These are phyloP conservation scores for Iphiclides podalirius DNA, from an alignment of 2,888 invertebrate species.

Conservation along the genomic window DNA sequence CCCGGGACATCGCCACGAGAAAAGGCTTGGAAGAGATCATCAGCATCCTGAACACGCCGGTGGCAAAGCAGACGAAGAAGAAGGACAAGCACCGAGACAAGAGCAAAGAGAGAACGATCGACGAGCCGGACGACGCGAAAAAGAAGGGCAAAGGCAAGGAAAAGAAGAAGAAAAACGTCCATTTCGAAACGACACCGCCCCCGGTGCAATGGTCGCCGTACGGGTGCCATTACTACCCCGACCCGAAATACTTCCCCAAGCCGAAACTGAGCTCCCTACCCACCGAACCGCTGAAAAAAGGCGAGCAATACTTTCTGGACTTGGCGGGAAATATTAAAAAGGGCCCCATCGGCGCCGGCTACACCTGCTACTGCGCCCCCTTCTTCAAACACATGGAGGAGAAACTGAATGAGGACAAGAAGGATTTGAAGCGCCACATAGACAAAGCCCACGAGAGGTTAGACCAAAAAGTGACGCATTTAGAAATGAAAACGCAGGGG, in stretches of 20 bases:
- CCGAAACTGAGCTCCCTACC: constrained; percentile 92
- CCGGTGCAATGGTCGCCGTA: constrained; percentile 91
- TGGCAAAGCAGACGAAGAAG: constrained; percentile 68
- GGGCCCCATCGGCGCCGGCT: constrained; percentile 96
- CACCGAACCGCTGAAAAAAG: constrained; percentile 90
- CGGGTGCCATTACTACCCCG: constrained; percentile 94
- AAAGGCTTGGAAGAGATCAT: constrained; percentile 93
- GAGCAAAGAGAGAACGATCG: constrained; percentile 76
- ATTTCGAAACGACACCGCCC: constrained; percentile 61
- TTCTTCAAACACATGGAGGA: constrained; percentile 94
- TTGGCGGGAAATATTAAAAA: constrained; percentile 96
- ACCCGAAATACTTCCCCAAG: constrained; percentile 90
- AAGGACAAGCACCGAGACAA: constrained; percentile 63
- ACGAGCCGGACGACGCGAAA: constrained; percentile 71
- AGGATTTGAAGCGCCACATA: constrained; percentile 88
- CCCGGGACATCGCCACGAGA: constrained; percentile 92
- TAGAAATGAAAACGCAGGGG: constrained; percentile 86
- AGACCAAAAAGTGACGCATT: constrained; percentile 89
- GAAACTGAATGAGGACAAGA: constrained; percentile 88
- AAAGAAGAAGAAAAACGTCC: constrained; percentile 78
- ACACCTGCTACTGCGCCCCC: constrained; percentile 95
- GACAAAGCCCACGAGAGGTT: constrained; percentile 89
- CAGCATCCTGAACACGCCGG: constrained; percentile 83
- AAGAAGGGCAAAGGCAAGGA: constrained; percentile 67
- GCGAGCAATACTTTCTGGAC: constrained; percentile 96